A percentile compares a stretch with the other conserved stretches of the same genome.
Conservation (phyloP, 2,797 vertebrate species). For the Semaprochilodus insignis region DNA sequence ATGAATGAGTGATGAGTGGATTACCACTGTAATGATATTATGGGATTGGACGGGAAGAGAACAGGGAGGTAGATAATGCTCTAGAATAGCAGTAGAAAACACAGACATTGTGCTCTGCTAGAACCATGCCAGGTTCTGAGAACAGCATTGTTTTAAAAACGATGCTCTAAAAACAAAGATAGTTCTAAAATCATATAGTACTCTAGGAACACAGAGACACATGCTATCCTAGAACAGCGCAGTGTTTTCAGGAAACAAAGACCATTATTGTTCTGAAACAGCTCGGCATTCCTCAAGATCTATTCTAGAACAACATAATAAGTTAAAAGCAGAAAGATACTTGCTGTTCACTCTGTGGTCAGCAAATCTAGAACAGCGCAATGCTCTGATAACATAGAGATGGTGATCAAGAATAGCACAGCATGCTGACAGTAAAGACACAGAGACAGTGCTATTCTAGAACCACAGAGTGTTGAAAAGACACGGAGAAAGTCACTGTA, state of each 20-base stretch:
- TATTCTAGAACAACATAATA: too few species aligned
- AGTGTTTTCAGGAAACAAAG: not conserved
- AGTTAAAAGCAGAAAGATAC: too few species aligned
- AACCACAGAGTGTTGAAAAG: not conserved
- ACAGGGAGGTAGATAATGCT: slow-evolving; percentile 13
- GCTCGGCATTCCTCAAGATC: too few species aligned
- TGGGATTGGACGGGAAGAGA: slow-evolving; percentile 76
- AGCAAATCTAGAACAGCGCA: too few species aligned
- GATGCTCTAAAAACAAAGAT: not conserved
- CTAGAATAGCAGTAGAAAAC: slow-evolving; percentile 4
- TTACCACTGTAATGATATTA: slow-evolving; percentile 74
- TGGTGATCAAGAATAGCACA: too few species aligned
- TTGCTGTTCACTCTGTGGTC: too few species aligned
- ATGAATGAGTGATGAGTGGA: slow-evolving; percentile 76
- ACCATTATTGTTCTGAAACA: not conserved
- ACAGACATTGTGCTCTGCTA: not conserved
- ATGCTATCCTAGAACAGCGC: not conserved
- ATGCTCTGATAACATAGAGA: too few species aligned
- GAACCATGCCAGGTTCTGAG: not conserved
- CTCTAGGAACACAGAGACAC: not conserved
- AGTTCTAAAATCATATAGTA: not conserved
- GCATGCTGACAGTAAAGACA: too few species aligned
- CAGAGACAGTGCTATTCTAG: not conserved
- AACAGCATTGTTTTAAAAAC: not conserved
- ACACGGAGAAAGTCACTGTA: not conserved